Evolutionary conservation across 2,888 invertebrate species (phyloP), one percentile per base, ranked within the genome.

Genomic region (Antheraea yamamai): DNA sequence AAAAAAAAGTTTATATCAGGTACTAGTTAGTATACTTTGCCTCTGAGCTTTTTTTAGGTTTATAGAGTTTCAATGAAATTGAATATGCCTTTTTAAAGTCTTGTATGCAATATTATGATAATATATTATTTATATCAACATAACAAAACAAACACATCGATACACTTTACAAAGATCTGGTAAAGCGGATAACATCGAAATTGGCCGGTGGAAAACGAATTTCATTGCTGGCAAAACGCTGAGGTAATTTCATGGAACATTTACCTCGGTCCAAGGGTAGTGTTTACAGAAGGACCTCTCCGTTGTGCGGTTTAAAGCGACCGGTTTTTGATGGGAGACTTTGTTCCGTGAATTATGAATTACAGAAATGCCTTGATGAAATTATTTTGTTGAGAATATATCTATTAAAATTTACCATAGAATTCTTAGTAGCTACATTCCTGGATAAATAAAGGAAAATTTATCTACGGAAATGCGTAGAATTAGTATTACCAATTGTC

Each of bases 171-270:
- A 78, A 75, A 78, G 79, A 81, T 79, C 77, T 77, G 82, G 81
- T 85, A 83, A 80, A 83, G 81, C 77, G 84, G 83, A 88, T 88
- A 88, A 86, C 81, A 84, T 82, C 78, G 82, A 83, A 88, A 87
- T 88, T 88, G 88, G 87, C 84, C 83, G 81, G 85, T 85, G 83
- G 83, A 81, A 87, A 87, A 85, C 84, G 85, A 86, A 87, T 87
- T 88, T 88, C 85, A 87, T 87, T 86, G 88, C 86, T 86, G 84
- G 86, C 88, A 88, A 91, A 91, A 90, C 85, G 88, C 88, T 87
- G 85, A 88, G 88, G 90, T 91, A 91, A 92, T 92, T 92, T 91
- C 90, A 92, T 90, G 92, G 90, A 86, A 91, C 91, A 91, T 92
- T 92, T 89, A 88, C 88, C 84, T 83, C 86, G 80, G 88, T 86